These are phyloP conservation scores for Cephalophus harveyi DNA, from an alignment of 2,113 vertebrate species.

Conservation along the genomic window DNA sequence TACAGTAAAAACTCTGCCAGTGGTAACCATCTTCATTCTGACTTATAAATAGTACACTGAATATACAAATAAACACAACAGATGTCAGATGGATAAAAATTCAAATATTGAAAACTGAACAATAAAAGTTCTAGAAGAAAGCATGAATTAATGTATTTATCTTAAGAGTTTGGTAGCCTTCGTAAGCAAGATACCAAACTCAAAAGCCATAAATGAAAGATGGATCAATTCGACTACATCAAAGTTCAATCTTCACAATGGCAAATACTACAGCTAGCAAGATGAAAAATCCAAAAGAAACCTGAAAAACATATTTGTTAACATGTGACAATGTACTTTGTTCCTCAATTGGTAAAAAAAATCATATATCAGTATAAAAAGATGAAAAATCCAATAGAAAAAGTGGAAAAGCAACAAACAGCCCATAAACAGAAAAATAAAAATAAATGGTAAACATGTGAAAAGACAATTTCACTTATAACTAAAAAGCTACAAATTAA, in stretches of 20 bases:
- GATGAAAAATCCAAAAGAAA: neutral
- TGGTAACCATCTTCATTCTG: neutral
- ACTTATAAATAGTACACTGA: neutral
- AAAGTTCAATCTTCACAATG: neutral
- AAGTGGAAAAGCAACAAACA: neutral
- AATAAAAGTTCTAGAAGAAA: slow-evolving; percentile 11
- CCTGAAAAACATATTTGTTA: neutral
- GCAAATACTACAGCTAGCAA: neutral
- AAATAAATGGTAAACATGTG: neutral
- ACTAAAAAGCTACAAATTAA: neutral
- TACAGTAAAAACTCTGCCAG: neutral
- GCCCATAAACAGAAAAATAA: neutral
- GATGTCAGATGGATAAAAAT: neutral
- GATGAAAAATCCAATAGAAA: neutral
- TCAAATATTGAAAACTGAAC: neutral
- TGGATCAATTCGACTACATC: neutral
- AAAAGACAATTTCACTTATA: neutral
- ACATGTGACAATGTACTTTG: neutral
- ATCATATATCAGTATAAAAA: neutral
- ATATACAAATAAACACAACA: neutral
- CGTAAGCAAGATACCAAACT: neutral
- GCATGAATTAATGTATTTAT: neutral
- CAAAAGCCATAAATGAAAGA: neutral
- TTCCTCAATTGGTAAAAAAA: neutral
- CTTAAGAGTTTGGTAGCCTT: neutral